phyloP scores from a whole-genome alignment of 2,113 vertebrate species.

The Hepsetus odoe region DNA sequence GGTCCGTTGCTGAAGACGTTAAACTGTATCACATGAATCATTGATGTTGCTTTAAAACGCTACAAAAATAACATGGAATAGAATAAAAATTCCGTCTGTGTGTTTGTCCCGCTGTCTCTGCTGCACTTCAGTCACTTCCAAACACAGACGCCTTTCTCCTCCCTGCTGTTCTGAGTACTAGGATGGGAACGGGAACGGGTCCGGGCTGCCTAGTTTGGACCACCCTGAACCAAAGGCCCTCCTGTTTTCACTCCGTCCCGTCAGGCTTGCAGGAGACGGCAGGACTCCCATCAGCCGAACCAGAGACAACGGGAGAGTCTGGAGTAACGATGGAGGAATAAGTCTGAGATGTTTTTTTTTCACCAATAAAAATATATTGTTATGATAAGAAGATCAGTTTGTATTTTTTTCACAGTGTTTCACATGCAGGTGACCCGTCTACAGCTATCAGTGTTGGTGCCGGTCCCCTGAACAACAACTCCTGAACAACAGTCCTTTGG shows the following conservation, averaged over 20 bases:
- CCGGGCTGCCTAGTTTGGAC: neutral
- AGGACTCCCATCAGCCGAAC: neutral
- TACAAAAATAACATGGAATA: constrained; percentile 82
- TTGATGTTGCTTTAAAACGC: constrained; percentile 79
- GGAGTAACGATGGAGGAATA: constrained; percentile 1
- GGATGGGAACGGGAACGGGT: neutral
- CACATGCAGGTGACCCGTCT: constrained; percentile 56
- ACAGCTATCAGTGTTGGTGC: constrained; percentile 42
- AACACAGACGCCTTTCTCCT: neutral
- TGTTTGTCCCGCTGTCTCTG: constrained; percentile 55
- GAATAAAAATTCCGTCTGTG: constrained; percentile 63
- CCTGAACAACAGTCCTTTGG: constrained; percentile 42
- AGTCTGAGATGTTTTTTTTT: constrained; percentile 23
- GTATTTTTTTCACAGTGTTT: constrained; percentile 53
- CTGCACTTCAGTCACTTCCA: constrained; percentile 32
- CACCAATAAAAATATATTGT: constrained; percentile 52
- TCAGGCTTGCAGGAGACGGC: neutral
- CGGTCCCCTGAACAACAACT: constrained; percentile 39
- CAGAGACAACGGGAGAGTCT: neutral
- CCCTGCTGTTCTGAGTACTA: neutral
- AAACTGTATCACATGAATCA: constrained; percentile 73
- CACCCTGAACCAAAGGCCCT: neutral
- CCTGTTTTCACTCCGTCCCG: neutral
- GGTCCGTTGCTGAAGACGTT: constrained; percentile 56
- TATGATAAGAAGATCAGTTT: constrained; percentile 38